A percentile compares a stretch with the other conserved stretches of the same genome.
phyloP scores from a whole-genome alignment of 2,797 vertebrate genomes.

The Hemibagrus guttatus region DNA sequence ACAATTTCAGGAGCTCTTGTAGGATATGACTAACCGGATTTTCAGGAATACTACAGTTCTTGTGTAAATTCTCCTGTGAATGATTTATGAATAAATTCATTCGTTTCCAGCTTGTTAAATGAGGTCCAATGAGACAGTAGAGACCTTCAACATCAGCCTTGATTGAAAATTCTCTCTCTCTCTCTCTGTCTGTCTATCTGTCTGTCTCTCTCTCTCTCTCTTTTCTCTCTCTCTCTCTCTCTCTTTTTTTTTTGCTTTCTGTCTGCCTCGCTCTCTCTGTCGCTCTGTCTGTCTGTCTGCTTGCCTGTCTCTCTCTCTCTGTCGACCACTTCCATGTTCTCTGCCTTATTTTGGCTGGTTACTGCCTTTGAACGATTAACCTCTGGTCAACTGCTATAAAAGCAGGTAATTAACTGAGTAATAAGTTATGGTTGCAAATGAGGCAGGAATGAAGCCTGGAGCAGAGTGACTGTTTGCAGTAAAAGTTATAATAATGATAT shows the following conservation, averaged over 20 bases:
- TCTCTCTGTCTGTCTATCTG: not conserved
- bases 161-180: not conserved
- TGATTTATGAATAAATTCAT: constrained; percentile 18
- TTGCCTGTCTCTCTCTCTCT: not conserved
- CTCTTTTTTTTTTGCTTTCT: not conserved
- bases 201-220: not conserved
- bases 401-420: constrained; percentile 48
- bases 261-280: not conserved
- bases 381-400: constrained; percentile 49
- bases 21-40: not conserved
- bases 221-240: not conserved
- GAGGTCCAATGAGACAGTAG: constrained; percentile 34
- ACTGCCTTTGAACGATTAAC: constrained; percentile 42
- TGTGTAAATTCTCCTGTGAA: not conserved
- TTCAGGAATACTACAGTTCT: not conserved
- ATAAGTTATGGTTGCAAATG: constrained; percentile 32
- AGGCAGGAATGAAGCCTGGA: constrained; percentile 4
- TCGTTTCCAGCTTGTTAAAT: constrained; percentile 1
- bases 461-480: constrained; percentile 7
- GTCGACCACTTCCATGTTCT: not conserved
- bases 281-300: not conserved
- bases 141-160: constrained; percentile 13
- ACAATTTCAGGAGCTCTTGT: not conserved
- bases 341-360: constrained; percentile 27
- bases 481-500: not conserved